Evolutionary conservation across 2,888 invertebrate species (phyloP), one percentile per base, ranked within the genome.

Genomic region (Lacanobia wlatinum): DNA sequence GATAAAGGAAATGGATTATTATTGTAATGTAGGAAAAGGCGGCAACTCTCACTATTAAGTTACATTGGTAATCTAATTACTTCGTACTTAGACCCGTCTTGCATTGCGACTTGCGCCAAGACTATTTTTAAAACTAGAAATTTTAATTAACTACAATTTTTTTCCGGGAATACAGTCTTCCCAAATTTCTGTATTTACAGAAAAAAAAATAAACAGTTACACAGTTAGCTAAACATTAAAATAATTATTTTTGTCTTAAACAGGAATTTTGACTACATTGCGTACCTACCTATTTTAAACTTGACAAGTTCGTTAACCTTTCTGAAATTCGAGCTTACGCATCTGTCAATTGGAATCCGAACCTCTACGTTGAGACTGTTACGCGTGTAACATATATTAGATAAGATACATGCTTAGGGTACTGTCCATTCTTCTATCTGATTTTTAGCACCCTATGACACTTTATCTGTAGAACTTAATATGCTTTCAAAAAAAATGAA

Each of bases 31-130:
- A 80, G 80, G 80, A 80, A 75, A 75, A n/a, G 38, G 70, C 46
- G 38, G 40, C 58, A 62, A 68, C 76, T 72, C 64, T 65, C 67
- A 68, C 76, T 80, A 76, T 77, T 75, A 75, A 64, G 75, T 78
- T 84, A 71, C 74, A 78, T 79, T 68, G 60, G 79, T 68, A 63
- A 80, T 70, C 38, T 73, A 80, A 73, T 69, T 55, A 76, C 60
- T 23, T 21, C 78, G 23, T 38, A 21, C 78, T 52, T 21, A 40
- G 40, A 56, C 56, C 50, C 64, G 53, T 38, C 38, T 16, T 38
- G 34, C n/a, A 21, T 48, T 34, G n/a, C 21, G 21, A 58, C 21
- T 16, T 21, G 59, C 18, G 23, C 10, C 12, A 46, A 62, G 34
- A 46, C 12, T 50, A 70, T 43, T 50, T 69, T 40, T 46, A 6